Evolutionary conservation across 2,888 invertebrate species (phyloP).

Genomic region (Drosophila ustulata): DNA sequence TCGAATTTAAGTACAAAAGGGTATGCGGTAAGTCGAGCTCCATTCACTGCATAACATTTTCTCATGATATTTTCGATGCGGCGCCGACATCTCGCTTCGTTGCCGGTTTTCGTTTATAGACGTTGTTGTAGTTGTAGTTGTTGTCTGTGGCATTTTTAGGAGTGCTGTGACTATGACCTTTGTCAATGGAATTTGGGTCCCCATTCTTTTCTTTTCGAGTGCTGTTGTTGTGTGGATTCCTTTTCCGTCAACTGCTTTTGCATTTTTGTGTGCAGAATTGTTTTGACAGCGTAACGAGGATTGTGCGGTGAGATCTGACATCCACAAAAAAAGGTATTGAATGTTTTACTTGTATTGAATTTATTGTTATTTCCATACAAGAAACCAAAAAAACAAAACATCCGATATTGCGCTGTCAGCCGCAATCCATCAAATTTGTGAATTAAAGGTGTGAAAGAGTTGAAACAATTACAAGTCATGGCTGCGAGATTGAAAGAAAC

Average conservation of each 20-base stretch:
- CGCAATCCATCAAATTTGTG: not conserved
- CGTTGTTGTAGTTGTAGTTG: conserved; percentile 29
- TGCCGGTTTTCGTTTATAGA: conserved; percentile 47
- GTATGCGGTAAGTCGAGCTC: conserved; percentile 21
- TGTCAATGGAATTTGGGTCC: conserved; percentile 72
- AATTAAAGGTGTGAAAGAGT: conserved; percentile 4
- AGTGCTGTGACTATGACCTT: conserved; percentile 71
- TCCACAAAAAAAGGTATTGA: conserved; percentile 22
- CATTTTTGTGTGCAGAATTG: conserved; percentile 39
- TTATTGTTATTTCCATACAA: conserved; percentile 39
- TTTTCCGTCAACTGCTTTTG: conserved; percentile 41
- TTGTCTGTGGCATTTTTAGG: conserved; percentile 56
- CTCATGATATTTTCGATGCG: conserved; percentile 48
- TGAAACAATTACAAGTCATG: conserved; percentile 10
- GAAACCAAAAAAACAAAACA: not conserved
- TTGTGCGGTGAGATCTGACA: conserved; percentile 28
- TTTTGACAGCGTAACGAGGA: conserved; percentile 43
- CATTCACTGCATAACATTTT: conserved; percentile 24
- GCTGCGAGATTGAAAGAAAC: not conserved
- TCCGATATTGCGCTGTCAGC: conserved; percentile 5
- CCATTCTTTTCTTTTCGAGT: conserved; percentile 24
- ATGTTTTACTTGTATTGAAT: conserved; percentile 27
- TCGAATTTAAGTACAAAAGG: conserved; percentile 4
- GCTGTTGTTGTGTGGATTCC: conserved; percentile 7
- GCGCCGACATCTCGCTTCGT: conserved; percentile 54